Evolutionary conservation across 2,113 vertebrate species (phyloP).

Genomic region (Maccullochella peelii): DNA sequence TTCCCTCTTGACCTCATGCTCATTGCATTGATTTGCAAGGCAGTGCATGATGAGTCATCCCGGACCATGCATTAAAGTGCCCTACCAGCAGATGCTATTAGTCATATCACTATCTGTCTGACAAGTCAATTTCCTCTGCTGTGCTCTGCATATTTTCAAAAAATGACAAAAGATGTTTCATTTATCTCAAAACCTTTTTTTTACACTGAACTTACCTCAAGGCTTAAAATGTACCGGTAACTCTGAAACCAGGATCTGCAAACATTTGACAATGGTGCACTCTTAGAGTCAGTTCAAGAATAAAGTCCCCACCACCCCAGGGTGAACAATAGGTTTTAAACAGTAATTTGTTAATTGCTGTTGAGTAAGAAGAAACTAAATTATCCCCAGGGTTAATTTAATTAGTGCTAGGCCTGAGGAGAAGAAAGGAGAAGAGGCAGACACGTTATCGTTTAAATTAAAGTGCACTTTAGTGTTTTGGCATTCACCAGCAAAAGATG

Average conservation of each 20-base stretch:
- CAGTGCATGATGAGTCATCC: slow-evolving; percentile 27
- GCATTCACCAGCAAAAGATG: background rate
- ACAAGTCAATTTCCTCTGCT: slow-evolving; percentile 28
- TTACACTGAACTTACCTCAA: background rate
- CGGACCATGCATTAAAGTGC: background rate
- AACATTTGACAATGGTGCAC: slow-evolving; percentile 24
- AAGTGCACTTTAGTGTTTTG: slow-evolving; percentile 16
- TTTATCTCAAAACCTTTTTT: slow-evolving; percentile 13
- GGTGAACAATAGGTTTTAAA: slow-evolving; percentile 29
- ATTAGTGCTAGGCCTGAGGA: slow-evolving; percentile 42
- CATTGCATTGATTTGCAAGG: slow-evolving; percentile 16
- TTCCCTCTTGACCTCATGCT: background rate
- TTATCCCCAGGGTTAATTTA: slow-evolving; percentile 56
- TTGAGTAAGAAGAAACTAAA: slow-evolving; percentile 40
- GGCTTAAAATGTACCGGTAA: background rate
- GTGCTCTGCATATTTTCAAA: slow-evolving; percentile 9
- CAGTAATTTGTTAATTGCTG: slow-evolving; percentile 55
- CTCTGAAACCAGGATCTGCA: background rate
- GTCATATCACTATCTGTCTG: slow-evolving; percentile 43
- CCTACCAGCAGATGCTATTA: slow-evolving; percentile 28
- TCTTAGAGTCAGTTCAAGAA: slow-evolving; percentile 2
- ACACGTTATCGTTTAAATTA: slow-evolving; percentile 1
- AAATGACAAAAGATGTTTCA: slow-evolving; percentile 29
- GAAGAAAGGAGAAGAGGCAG: slow-evolving; percentile 6
- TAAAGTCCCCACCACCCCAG: background rate